These are phyloP conservation scores for Xyrichtys novacula DNA, from an alignment of 2,797 vertebrate genomes.

Conservation along the genomic window DNA sequence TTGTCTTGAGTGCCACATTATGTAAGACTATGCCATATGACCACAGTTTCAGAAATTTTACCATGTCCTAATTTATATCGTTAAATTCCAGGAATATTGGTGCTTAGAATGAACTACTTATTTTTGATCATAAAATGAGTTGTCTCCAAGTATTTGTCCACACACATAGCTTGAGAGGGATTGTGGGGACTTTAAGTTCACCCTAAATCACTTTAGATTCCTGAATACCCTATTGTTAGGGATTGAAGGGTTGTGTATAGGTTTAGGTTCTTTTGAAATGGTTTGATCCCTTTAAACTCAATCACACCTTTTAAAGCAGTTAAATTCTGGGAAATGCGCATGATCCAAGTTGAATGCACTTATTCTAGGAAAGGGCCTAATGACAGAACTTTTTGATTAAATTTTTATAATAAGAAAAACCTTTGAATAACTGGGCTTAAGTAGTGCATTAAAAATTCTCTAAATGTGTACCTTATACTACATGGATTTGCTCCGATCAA, in stretches of 20 bases:
- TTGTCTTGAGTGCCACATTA: slow-evolving; percentile 1
- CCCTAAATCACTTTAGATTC: slow-evolving; percentile 15
- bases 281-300: slow-evolving; percentile 40
- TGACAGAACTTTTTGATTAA: too few relatives aligned
- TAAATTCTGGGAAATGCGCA: slow-evolving; percentile 25
- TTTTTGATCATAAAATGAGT: background rate
- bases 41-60: background rate
- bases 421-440: too few relatives aligned
- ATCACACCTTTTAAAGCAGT: slow-evolving; percentile 35
- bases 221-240: slow-evolving; percentile 54
- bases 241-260: slow-evolving; percentile 38
- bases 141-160: background rate
- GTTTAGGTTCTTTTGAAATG: slow-evolving; percentile 40
- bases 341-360: background rate
- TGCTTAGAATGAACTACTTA: background rate
- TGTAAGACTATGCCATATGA: background rate
- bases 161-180: background rate
- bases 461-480: too few relatives aligned
- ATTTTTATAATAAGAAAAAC: too few relatives aligned
- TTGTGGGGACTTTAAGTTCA: slow-evolving; percentile 7
- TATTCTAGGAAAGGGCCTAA: slow-evolving; percentile 10
- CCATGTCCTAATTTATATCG: background rate
- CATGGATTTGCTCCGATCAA: too few relatives aligned
- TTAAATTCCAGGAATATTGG: background rate
- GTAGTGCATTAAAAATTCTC: too few relatives aligned